phyloP scores from a whole-genome alignment of 2,797 vertebrate genomes.

The Gadopsis bispinosus region DNA sequence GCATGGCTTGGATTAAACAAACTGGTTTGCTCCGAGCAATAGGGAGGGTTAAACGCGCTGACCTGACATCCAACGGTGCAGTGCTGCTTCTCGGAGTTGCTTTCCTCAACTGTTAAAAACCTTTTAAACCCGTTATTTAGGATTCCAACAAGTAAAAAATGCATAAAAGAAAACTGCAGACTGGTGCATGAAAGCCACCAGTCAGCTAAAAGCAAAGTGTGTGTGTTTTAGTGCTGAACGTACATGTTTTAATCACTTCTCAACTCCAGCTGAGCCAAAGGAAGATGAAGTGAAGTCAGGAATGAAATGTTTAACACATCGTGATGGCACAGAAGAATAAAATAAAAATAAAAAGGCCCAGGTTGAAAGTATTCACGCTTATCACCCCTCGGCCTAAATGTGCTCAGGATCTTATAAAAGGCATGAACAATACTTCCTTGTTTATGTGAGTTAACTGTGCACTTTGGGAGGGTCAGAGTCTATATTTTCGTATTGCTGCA shows the following conservation, averaged over 20 bases:
- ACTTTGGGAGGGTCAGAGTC: constrained; percentile 33
- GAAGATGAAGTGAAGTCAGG: constrained; percentile 16
- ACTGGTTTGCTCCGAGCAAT: not conserved
- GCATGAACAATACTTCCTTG: constrained; percentile 26
- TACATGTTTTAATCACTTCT: constrained; percentile 33
- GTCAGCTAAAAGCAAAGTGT: constrained; percentile 4
- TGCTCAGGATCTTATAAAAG: constrained; percentile 23
- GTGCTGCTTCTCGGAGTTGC: not conserved
- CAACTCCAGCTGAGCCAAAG: not conserved
- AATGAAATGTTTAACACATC: constrained; percentile 25
- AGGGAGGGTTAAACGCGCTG: not conserved
- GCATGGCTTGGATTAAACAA: not conserved
- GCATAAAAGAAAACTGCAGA: not conserved
- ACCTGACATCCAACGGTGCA: not conserved
- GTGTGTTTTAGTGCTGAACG: constrained; percentile 13
- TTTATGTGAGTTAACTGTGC: constrained; percentile 34
- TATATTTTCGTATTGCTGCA: constrained; percentile 23
- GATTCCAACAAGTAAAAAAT: constrained; percentile 8
- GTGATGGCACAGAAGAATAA: not conserved
- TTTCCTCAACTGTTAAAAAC: not conserved
- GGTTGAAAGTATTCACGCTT: not conserved
- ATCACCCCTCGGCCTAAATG: not conserved
- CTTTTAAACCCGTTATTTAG: constrained; percentile 12
- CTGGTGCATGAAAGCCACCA: constrained; percentile 7
- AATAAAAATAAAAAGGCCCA: not conserved